These are phyloP conservation scores for Aethina tumida DNA, from an alignment of 1,140 invertebrate species.

Conservation along the genomic window DNA sequence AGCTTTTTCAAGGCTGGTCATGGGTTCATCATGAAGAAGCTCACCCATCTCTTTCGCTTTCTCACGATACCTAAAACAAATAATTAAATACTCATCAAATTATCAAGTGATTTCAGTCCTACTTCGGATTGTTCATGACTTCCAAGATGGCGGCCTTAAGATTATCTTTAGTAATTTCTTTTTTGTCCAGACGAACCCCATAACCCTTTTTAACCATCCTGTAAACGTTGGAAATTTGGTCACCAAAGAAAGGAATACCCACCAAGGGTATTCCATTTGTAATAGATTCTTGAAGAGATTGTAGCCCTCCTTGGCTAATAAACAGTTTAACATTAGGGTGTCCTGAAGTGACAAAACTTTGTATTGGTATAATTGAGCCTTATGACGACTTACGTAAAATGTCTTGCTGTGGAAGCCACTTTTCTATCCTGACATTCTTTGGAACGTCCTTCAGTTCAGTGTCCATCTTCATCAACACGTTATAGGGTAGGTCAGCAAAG, in stretches of 20 bases:
- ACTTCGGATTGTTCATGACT: slow-evolving; percentile 11
- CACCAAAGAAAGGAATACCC: slow-evolving; percentile 32
- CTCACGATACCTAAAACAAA: slow-evolving; percentile 22
- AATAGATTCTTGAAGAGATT: slow-evolving; percentile 39
- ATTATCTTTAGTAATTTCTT: slow-evolving; percentile 7
- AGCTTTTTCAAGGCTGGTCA: slow-evolving; percentile 34
- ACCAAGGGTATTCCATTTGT: slow-evolving; percentile 42
- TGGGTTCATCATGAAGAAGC: slow-evolving; percentile 30
- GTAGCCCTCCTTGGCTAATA: slow-evolving; percentile 41
- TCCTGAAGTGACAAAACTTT: slow-evolving; percentile 21
- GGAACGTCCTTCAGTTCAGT: slow-evolving; percentile 34
- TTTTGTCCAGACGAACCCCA: slow-evolving; percentile 17
- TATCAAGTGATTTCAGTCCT: not conserved
- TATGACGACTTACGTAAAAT: too few species aligned
- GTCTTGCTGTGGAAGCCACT: slow-evolving; percentile 51
- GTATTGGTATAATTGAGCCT: too few species aligned
- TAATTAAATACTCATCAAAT: not conserved
- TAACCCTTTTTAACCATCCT: slow-evolving; percentile 18
- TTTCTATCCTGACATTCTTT: slow-evolving; percentile 43
- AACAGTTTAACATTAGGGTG: slow-evolving; percentile 35
- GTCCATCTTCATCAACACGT: slow-evolving; percentile 49
- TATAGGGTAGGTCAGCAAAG: slow-evolving; percentile 41
- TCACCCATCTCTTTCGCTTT: slow-evolving; percentile 18
- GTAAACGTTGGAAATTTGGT: slow-evolving; percentile 28
- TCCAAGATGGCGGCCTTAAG: slow-evolving; percentile 12